A percentile compares a stretch with the other conserved stretches of the same genome.
phyloP scores from a whole-genome alignment of 2,113 vertebrate genomes.

The Pseudorectes ferrugineus region DNA sequence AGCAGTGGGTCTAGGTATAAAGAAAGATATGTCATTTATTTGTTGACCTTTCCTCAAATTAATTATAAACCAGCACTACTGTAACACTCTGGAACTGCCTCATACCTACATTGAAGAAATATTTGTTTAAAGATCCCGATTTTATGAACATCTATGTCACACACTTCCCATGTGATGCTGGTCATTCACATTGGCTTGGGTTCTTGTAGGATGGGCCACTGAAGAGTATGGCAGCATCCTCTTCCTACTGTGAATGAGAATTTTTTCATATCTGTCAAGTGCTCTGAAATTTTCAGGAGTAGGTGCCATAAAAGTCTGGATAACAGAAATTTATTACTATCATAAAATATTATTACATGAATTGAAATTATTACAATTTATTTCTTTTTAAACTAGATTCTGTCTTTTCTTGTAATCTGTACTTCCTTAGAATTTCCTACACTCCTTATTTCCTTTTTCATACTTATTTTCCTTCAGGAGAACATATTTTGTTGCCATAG shows the following conservation, averaged over 20 bases:
- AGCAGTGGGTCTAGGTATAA: not conserved
- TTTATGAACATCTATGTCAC: not conserved
- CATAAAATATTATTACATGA: not conserved
- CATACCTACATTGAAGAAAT: not conserved
- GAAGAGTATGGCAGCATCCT: not conserved
- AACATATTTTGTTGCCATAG: conserved; percentile 44
- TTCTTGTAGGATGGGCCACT: not conserved
- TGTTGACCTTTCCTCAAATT: not conserved
- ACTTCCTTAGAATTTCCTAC: not conserved
- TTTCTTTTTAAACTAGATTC: not conserved
- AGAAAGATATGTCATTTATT: not conserved
- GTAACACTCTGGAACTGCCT: not conserved
- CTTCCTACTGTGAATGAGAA: not conserved
- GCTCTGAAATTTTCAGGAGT: not conserved
- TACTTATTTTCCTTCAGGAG: not conserved
- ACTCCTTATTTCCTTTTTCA: not conserved
- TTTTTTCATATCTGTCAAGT: not conserved
- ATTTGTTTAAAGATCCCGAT: not conserved
- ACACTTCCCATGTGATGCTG: not conserved
- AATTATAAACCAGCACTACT: not conserved
- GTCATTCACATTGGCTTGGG: not conserved
- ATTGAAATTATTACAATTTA: not conserved
- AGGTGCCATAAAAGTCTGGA: not conserved
- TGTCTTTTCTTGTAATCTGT: not conserved
- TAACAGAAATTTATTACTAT: not conserved